Base-by-base conservation (phyloP, 2,888 invertebrate species). In the Anodontia alba region DNA sequence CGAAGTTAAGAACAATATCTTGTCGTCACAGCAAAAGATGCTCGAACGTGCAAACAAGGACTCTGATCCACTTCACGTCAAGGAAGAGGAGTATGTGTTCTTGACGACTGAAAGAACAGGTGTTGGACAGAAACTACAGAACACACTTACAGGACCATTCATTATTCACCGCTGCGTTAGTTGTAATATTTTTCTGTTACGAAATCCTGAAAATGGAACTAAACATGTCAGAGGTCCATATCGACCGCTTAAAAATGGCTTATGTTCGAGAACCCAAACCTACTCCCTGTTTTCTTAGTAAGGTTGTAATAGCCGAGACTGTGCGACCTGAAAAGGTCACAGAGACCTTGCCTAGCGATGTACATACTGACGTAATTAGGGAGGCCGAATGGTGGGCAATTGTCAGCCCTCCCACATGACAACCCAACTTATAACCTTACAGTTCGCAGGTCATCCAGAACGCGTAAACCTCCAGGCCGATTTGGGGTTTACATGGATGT, bases 71-170 rank as follows among this genome's bases (percentile, higher is more conserved):
- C 29, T 69, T 10, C 42, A 69, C 3, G 26, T 69, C 15, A 42
- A 7, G 15, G 29, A 42, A 69, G 69, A 38, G 5, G 80, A 80
- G 31, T 83, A 76, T 76, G 75, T 80, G 46, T 77, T 77, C 57
- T 31, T 72, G 17, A 26, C 5, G 33, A 51, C 54, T 12, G 42
- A 66, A 43, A 36, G 54, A 23, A 42, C 68, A 10, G 70, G 77
- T 17, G 31, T 43, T 7, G 83, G 66, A 7, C 72, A 54, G 42
- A 75, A 81, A 57, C 49, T 78, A 10, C 36, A 42, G 23, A 54
- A 49, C 43, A 51, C 26, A 7, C 78, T 71, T 26, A 23, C 38
- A 38, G 78, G 78, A 33, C 78, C 75, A 20, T 81, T 62, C 71
- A 75, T 81, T n/a, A 71, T 81, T 51, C 26, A 72, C 20, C n/a